Evolutionary conservation across 2,113 vertebrate genomes (phyloP).

Genomic region (Dromiciops gliroides): DNA sequence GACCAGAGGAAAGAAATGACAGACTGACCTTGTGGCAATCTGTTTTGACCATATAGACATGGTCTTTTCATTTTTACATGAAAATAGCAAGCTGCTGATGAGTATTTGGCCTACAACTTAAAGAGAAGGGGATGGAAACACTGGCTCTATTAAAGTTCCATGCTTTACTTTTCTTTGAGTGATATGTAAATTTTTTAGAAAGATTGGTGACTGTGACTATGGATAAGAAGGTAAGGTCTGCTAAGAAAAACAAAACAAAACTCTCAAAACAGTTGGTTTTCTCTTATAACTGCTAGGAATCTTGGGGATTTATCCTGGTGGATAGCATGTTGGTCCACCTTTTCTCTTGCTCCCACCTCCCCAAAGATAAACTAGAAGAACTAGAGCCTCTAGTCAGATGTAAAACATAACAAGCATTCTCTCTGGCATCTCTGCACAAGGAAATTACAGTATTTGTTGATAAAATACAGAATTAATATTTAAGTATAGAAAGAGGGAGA

Average conservation of each 20-base stretch:
- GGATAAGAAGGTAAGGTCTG: not conserved
- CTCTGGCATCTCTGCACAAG: not conserved
- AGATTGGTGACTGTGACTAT: not conserved
- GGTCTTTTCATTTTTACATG: conserved; percentile 52
- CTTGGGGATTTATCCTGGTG: not conserved
- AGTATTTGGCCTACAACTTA: conserved; percentile 38
- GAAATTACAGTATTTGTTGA: not conserved
- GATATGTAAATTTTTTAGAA: not conserved
- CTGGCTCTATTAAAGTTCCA: conserved; percentile 29
- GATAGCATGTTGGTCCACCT: not conserved
- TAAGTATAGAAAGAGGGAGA: not conserved
- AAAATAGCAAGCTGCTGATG: conserved; percentile 43
- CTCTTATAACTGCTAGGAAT: not conserved
- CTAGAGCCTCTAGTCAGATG: not conserved
- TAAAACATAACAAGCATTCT: not conserved
- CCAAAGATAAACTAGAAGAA: not conserved
- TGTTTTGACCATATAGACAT: conserved; percentile 46
- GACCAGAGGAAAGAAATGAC: conserved; percentile 40
- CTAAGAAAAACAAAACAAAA: not conserved
- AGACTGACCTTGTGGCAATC: conserved; percentile 40
- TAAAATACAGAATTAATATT: not conserved
- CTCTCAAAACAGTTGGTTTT: not conserved
- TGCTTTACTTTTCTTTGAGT: not conserved
- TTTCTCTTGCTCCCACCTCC: not conserved
- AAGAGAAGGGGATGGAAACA: conserved; percentile 54